Evolutionary conservation across 1,140 invertebrate species (phyloP), one percentile per base, ranked within the genome.

Genomic region (Ceratina calcarata): DNA sequence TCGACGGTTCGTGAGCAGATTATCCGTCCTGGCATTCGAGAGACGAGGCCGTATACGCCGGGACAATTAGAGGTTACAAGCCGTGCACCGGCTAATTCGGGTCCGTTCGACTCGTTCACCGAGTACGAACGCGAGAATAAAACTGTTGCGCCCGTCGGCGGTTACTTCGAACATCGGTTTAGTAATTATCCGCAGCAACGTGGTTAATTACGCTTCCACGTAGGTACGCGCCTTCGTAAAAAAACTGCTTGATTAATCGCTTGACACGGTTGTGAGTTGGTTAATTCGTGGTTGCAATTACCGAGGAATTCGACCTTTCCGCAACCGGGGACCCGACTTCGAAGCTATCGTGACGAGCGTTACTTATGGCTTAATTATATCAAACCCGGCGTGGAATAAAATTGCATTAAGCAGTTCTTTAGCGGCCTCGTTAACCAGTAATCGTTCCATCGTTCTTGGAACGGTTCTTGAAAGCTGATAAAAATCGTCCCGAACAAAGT

Each of bases 281-380:
- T 76, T 70, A 70, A 78, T 70, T 67, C 67, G 67, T 18, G 66
- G 66, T 69, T 70, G 45, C 32, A 78, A 70, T 78, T 62, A 32
- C 62, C 15, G 45, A 8, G 8, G 64, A 58, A 90, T 90, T 87
- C 87, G 83, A 78, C 80, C 86, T 85, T 78, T 81, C 85, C 84
- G 88, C 87, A 86, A 53, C 20, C 22, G 10, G 49, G 27, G 15
- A 18, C 58, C 8, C 22, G 58, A 12, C 32, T 51, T 53, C 45
- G 66, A 7, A 32, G 1, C 4, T 53, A 24, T 27, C 22, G 49
- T 51, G 45, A 67, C 64, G 66, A 68, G 66, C 15, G 45, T 24
- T 32, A 16, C 20, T 55, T 55, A 69, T 69, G 67, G 67, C 67
- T 69, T 69, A 49, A 69, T 69, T 53, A 55, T 69, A 27, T 16